A percentile compares a stretch with the other conserved stretches of the same genome.
Evolutionary conservation across 2,113 vertebrate species (phyloP).

Genomic region (Octodon degus): DNA sequence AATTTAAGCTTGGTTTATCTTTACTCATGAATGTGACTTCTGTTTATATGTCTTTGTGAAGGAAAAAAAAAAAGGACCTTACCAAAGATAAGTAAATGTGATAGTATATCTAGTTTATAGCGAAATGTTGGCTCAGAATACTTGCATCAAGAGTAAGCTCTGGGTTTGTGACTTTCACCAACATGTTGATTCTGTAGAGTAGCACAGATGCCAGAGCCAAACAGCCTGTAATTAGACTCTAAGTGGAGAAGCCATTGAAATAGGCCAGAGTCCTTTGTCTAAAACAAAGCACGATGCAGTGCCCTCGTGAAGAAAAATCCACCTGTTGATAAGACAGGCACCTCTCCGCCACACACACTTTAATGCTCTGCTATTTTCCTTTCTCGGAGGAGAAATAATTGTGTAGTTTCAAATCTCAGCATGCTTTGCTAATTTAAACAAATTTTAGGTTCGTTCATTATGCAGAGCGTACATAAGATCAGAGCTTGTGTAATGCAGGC

Average conservation of each 20-base stretch:
- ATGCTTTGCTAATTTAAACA: conserved; percentile 30
- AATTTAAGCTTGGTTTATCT: conserved; percentile 5
- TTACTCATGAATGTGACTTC: not conserved
- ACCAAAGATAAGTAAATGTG: not conserved
- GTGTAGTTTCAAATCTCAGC: not conserved
- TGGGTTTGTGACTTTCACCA: not conserved
- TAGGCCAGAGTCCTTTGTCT: conserved; percentile 62
- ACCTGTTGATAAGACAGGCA: conserved; percentile 69
- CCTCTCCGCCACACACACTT: not conserved
- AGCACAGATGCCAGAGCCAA: not conserved
- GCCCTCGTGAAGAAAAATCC: not conserved
- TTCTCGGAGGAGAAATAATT: not conserved
- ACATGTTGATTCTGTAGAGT: not conserved
- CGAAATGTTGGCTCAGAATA: not conserved
- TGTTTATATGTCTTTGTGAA: not conserved
- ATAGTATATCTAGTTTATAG: not conserved
- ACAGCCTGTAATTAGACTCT: not conserved
- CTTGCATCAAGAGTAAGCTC: not conserved
- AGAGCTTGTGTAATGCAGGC: not conserved
- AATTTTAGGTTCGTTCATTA: conserved; percentile 48
- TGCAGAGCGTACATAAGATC: not conserved
- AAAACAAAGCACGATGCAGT: conserved; percentile 27
- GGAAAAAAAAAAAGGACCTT: not conserved
- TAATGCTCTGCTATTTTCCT: not conserved
- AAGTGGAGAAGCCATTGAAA: not conserved